Base-by-base conservation (phyloP, 2,797 vertebrate species). In the Peromyscus aztecus region DNA sequence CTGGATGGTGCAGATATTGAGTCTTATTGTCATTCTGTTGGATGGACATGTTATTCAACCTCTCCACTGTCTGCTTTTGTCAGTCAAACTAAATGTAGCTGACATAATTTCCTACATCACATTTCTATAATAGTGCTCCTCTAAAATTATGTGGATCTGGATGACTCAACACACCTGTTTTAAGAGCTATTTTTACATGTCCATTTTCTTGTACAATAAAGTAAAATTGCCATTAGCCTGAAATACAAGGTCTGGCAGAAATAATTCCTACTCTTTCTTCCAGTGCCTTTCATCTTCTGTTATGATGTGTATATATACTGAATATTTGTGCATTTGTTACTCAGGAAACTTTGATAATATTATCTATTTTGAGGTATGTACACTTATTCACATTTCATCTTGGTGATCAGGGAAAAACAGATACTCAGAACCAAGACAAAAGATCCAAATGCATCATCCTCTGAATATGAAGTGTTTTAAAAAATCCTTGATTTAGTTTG, bases 401-500 rank as follows among this genome's bases (percentile, higher is more conserved):
- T 9, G 37, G 19, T 83, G 21, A 49, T 92, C 34, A 9, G 12
- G n/a, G 8, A 81, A 89, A 71, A 8, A 11, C 2, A 73, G 24
- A 17, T 4, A 59, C 46, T 81, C 11, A 81, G 21, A 57, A n/a
- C 11, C 43, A 17, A 76, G 12, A 87, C 55, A 76, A 83, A 94
- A 55, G 1, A 46, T 73, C 69, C 61, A 34, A 80, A 85, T 24
- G 57, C 71, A 7, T 92, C 19, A 52, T 57, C 19, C 16, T 69
- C 37, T 80, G 6, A 82, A 71, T 87, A 5, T 37, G 67, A 91
- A 81, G 78, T 63, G 2, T 87, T 89, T 40, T 3, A 73, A 87
- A 67, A 27, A 85, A 89, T 31, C 49, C 3, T 93, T 81, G 37
- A 73, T 46, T 46, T 80, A 87, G 37, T 93, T 95, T 88, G 31